A percentile compares a stretch with the other conserved stretches of the same genome.
Evolutionary conservation across 1,140 invertebrate genomes (phyloP).

Genomic region (Drosophila athabasca): DNA sequence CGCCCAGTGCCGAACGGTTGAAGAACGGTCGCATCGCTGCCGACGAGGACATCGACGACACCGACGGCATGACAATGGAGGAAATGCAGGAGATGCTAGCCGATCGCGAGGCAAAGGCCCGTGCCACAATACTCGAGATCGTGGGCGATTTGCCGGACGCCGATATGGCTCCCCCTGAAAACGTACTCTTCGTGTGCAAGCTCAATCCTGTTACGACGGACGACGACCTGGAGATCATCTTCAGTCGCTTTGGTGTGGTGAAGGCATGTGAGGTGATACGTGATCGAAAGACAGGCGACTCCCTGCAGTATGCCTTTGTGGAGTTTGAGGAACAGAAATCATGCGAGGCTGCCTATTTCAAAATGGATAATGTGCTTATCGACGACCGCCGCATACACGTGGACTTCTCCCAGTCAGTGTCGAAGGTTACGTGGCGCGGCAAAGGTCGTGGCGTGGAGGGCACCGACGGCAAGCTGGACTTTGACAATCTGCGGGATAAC

Average conservation of each 20-base stretch:
- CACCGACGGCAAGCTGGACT: slow-evolving; percentile 56
- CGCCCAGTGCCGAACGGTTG: slow-evolving; percentile 91
- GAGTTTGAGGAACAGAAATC: slow-evolving; percentile 98
- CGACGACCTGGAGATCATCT: slow-evolving; percentile 99
- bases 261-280: slow-evolving; percentile 98
- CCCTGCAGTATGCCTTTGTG: slow-evolving; percentile 99
- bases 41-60: slow-evolving; percentile 97
- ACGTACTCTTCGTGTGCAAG: slow-evolving; percentile 99
- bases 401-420: slow-evolving; percentile 99
- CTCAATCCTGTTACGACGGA: slow-evolving; percentile 99
- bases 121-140: slow-evolving; percentile 99
- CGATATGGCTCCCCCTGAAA: slow-evolving; percentile 98
- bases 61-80: slow-evolving; percentile 90
- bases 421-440: slow-evolving; percentile 94
- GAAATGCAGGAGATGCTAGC: slow-evolving; percentile 95
- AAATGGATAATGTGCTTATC: slow-evolving; percentile 99
- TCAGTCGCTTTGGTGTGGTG: slow-evolving; percentile 97
- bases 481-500: slow-evolving; percentile 65
- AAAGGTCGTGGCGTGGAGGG: slow-evolving; percentile 89
- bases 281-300: slow-evolving; percentile 96
- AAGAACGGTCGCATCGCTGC: slow-evolving; percentile 95
- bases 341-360: slow-evolving; percentile 99
- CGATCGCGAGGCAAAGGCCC: slow-evolving; percentile 96
- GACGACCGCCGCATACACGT: slow-evolving; percentile 99
- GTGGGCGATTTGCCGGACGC: slow-evolving; percentile 98